A percentile compares a stretch with the other conserved stretches of the same genome.
Evolutionary conservation across 2,888 invertebrate species (phyloP).

Genomic region (Xanthorhoe designata): DNA sequence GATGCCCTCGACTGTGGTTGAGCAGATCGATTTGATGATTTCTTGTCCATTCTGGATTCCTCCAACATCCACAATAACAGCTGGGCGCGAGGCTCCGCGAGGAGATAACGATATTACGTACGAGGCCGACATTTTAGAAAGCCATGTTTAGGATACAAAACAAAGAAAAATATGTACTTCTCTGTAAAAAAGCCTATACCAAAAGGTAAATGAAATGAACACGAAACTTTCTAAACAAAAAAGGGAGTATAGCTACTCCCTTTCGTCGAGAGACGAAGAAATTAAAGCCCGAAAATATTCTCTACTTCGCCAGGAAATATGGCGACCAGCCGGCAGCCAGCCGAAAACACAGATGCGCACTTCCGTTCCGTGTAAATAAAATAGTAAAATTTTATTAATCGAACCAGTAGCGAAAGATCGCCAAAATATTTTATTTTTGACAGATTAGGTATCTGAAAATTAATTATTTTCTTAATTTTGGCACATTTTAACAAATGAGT

Average conservation of each 20-base stretch:
- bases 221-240: slow-evolving; percentile 69
- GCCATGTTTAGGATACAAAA: slow-evolving; percentile 89
- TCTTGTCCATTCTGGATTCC: slow-evolving; percentile 91
- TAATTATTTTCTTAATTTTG: slow-evolving; percentile 15
- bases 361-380: slow-evolving; percentile 70
- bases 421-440: slow-evolving; percentile 18
- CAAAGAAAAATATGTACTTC: slow-evolving; percentile 81
- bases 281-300: slow-evolving; percentile 76
- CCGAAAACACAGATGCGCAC: slow-evolving; percentile 75
- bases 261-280: slow-evolving; percentile 88
- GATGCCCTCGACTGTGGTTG: slow-evolving; percentile 89
- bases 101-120: slow-evolving; percentile 89
- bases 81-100: slow-evolving; percentile 88
- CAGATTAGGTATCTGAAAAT: slow-evolving; percentile 26
- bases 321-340: slow-evolving; percentile 88
- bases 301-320: slow-evolving; percentile 87
- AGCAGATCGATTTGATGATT: slow-evolving; percentile 88
- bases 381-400: slow-evolving; percentile 10
- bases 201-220: slow-evolving; percentile 63
- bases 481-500: slow-evolving; percentile 3
- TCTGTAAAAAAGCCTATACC: slow-evolving; percentile 64
- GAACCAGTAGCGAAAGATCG: neutral
- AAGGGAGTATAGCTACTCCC: slow-evolving; percentile 88
- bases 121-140: slow-evolving; percentile 92
- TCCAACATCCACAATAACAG: slow-evolving; percentile 83